phyloP scores from a whole-genome alignment of 2,797 vertebrate species.

The Spinus pinus region DNA sequence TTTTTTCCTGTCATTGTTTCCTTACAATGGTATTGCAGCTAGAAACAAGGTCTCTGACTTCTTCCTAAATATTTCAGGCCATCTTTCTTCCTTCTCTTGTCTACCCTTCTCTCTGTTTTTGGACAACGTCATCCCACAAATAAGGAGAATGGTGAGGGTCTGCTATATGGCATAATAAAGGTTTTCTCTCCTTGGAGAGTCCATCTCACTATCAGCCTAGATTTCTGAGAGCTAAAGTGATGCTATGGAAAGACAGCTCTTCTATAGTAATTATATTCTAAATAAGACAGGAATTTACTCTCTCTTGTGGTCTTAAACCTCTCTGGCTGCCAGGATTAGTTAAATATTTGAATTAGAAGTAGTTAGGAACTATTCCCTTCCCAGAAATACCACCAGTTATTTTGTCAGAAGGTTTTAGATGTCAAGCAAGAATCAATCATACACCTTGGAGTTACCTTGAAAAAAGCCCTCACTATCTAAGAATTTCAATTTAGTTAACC shows the following conservation, averaged over 20 bases:
- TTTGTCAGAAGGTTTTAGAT: neutral
- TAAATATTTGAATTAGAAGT: neutral
- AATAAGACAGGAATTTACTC: neutral
- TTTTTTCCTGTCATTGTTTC: neutral
- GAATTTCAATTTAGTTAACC: neutral
- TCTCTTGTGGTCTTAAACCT: neutral
- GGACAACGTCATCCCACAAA: neutral
- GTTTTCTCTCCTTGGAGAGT: neutral
- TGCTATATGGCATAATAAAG: neutral
- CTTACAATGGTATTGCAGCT: neutral
- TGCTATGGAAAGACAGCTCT: neutral
- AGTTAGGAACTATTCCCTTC: neutral
- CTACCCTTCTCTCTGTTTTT: neutral
- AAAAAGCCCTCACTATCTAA: neutral
- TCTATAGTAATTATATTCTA: neutral
- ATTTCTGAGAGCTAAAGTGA: neutral
- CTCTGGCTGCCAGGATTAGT: neutral
- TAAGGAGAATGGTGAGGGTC: neutral
- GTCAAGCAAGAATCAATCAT: neutral
- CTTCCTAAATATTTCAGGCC: neutral
- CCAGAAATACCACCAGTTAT: neutral
- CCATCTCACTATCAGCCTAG: neutral
- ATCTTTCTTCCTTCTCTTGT: neutral
- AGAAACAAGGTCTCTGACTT: neutral
- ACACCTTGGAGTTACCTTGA: neutral